Evolutionary conservation across 2,888 invertebrate genomes (phyloP).

Genomic region (Drosophila subquinaria): DNA sequence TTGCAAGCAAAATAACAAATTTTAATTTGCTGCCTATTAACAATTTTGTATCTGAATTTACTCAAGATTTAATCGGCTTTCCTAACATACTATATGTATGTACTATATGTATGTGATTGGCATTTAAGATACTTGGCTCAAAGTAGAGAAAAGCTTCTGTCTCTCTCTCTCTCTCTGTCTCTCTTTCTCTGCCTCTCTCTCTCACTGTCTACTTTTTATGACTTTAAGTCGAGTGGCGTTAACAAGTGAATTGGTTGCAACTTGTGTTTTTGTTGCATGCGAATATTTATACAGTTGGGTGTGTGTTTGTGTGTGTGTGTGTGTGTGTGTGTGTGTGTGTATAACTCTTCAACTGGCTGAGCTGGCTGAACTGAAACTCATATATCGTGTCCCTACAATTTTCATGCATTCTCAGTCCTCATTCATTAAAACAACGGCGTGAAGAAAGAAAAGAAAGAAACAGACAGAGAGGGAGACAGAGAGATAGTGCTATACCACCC

Average conservation of each 20-base stretch:
- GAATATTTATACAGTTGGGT: no score
- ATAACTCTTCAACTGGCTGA: conserved; percentile 16
- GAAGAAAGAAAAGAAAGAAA: background rate
- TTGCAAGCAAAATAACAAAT: background rate
- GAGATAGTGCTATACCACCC: background rate
- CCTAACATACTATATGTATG: background rate
- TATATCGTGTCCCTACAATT: conserved; percentile 57
- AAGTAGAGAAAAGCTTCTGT: background rate
- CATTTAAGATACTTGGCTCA: background rate
- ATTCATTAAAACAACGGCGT: conserved; percentile 61
- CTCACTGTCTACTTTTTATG: conserved; percentile 1
- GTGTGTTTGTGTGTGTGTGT: background rate
- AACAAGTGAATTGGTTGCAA: conserved; percentile 21
- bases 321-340: conserved; percentile 14
- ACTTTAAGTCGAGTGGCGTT: conserved; percentile 6
- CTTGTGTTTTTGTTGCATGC: background rate
- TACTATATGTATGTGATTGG: background rate
- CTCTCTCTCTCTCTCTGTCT: background rate
- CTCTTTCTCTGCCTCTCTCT: background rate
- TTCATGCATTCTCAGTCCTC: conserved; percentile 62
- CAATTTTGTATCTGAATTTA: background rate
- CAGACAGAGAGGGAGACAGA: background rate
- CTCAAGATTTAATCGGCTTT: conserved; percentile 1
- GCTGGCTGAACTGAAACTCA: conserved; percentile 14
- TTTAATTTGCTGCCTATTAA: background rate